Percentiles rank a stretch among this genome's conserved stretches.
Evolutionary conservation across 53 echinoderm and acorn worm species (phyloP).

Genomic region (Crossaster papposus): DNA sequence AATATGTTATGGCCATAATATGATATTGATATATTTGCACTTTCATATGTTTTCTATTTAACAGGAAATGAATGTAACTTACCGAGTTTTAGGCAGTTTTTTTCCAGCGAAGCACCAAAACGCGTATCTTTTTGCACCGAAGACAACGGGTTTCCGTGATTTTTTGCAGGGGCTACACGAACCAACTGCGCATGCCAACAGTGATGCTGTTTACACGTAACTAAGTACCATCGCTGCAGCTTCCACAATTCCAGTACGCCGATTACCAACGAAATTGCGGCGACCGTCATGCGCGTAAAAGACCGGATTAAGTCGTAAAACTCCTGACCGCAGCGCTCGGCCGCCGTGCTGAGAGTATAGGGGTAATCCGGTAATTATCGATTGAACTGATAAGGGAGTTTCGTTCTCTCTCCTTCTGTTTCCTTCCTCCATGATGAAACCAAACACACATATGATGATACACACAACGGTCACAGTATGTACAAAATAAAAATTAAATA

Average conservation of each 20-base stretch:
- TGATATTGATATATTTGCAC: background rate
- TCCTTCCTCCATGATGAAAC: no score
- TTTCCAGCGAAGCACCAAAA: background rate
- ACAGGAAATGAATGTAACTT: background rate
- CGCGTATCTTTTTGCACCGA: background rate
- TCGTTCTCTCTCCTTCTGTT: no score
- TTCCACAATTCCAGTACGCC: background rate
- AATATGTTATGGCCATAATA: background rate
- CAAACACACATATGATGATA: no score
- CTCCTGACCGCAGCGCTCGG: no score
- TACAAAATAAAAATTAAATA: no score
- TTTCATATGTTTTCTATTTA: background rate
- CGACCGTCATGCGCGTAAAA: no score
- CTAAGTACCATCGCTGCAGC: background rate
- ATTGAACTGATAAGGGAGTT: no score
- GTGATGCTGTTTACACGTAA: background rate
- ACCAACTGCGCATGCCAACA: background rate
- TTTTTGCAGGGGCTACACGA: background rate
- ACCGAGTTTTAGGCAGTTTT: background rate
- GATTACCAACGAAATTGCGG: constrained; percentile 8
- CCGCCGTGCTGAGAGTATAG: no score
- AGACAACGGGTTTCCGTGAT: background rate
- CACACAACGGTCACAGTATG: no score
- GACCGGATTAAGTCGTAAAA: no score
- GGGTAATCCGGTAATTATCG: no score